These are phyloP conservation scores for Dorcus parallelipipedus DNA, from an alignment of 2,888 invertebrate genomes.

Conservation along the genomic window DNA sequence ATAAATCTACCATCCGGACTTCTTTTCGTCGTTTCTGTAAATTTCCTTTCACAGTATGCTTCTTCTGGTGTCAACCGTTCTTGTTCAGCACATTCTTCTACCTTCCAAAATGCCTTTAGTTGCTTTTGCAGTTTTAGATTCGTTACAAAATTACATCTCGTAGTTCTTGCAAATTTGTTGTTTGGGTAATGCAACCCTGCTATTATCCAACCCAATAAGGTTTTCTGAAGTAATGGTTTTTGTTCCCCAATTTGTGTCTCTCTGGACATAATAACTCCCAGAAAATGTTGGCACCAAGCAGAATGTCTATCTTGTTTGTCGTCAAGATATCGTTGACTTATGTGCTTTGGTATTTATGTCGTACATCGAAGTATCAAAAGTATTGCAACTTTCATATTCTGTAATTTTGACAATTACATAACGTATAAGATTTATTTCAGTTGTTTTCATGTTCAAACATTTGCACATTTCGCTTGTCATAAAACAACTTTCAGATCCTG, in stretches of 20 bases:
- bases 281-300: background rate
- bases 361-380: background rate
- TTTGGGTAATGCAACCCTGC: background rate
- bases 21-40: background rate
- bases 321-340: background rate
- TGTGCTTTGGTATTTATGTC: background rate
- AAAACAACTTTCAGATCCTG: constrained; percentile 21
- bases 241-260: background rate
- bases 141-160: background rate
- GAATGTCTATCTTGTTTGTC: background rate
- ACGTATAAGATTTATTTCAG: background rate
- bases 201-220: background rate
- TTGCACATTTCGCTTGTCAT: constrained; percentile 8
- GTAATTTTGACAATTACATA: background rate
- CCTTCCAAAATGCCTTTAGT: background rate
- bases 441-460: background rate
- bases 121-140: background rate
- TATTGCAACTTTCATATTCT: background rate
- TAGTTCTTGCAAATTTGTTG: background rate
- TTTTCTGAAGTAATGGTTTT: background rate
- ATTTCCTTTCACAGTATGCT: background rate
- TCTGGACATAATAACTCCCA: background rate
- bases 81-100: background rate
- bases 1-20: background rate
- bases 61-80: background rate